Conservation (phyloP, 2,888 invertebrate species). For the Euzetes globulus region DNA sequence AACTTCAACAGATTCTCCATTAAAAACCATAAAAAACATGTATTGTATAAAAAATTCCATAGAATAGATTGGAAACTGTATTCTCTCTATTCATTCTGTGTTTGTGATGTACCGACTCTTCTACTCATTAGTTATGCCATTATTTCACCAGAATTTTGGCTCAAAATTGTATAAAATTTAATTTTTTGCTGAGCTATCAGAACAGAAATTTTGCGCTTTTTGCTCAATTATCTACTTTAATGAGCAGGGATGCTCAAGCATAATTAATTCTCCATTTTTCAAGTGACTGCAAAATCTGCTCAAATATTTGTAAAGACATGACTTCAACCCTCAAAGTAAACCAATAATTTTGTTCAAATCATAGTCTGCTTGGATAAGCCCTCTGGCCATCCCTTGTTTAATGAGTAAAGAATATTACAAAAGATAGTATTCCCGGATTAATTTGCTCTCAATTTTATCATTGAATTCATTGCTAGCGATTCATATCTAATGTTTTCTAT, state of each 20-base stretch:
- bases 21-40: background rate
- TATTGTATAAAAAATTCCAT: background rate
- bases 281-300: no score
- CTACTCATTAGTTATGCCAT: background rate
- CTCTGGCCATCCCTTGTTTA: no score
- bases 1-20: conserved; percentile 3
- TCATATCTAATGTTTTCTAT: background rate
- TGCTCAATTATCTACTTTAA: background rate
- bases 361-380: no score
- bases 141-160: background rate
- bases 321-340: no score
- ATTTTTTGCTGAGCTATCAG: no score
- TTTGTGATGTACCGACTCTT: background rate
- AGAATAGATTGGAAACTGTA: background rate
- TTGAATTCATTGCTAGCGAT: background rate
- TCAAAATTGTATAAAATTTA: background rate
- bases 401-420: no score
- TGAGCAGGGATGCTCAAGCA: background rate
- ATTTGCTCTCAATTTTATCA: background rate
- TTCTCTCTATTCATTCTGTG: background rate
- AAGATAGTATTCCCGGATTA: background rate
- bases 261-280: background rate
- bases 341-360: no score
- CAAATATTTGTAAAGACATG: no score
- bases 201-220: no score